These are phyloP conservation scores for Nothoprocta perdicaria DNA, from an alignment of 2,113 vertebrate genomes.

Conservation along the genomic window DNA sequence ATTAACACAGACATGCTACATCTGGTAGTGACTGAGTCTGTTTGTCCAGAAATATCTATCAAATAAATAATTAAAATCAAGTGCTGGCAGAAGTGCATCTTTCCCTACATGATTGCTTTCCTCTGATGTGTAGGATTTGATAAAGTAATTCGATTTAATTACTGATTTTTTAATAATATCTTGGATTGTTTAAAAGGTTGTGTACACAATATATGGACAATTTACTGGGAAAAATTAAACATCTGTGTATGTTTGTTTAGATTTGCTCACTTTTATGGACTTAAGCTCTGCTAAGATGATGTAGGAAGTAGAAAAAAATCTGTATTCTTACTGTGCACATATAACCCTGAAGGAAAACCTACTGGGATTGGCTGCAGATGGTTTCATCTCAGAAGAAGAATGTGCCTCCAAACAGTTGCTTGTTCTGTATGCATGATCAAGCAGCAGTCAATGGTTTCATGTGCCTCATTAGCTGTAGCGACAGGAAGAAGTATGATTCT, in stretches of 20 bases:
- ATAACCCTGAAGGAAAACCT: constrained; percentile 68
- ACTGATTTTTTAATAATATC: constrained; percentile 1
- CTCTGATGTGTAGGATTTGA: constrained; percentile 29
- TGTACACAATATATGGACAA: constrained; percentile 28
- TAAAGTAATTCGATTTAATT: constrained; percentile 24
- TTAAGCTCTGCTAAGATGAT: constrained; percentile 10
- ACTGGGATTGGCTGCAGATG: constrained; percentile 74
- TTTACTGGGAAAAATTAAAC: constrained; percentile 52
- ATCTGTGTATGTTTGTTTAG: constrained; percentile 66
- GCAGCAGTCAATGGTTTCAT: constrained; percentile 81
- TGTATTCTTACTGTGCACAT: constrained; percentile 63
- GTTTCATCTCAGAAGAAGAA: constrained; percentile 74
- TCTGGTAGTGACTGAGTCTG: constrained; percentile 66
- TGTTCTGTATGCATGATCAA: constrained; percentile 86
- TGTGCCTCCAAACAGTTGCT: constrained; percentile 71
- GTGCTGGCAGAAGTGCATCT: constrained; percentile 55
- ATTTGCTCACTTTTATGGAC: constrained; percentile 22
- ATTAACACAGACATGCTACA: constrained; percentile 71
- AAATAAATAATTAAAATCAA: constrained; percentile 75
- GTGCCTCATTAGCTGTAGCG: constrained; percentile 85
- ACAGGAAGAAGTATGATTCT: constrained; percentile 83
- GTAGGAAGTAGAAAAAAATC: constrained; percentile 52
- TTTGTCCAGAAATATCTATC: constrained; percentile 75
- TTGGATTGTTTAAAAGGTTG: not conserved
- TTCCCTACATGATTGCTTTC: constrained; percentile 31